Evolutionary conservation across 2,113 vertebrate species (phyloP).

Genomic region (Pampusana beccarii): DNA sequence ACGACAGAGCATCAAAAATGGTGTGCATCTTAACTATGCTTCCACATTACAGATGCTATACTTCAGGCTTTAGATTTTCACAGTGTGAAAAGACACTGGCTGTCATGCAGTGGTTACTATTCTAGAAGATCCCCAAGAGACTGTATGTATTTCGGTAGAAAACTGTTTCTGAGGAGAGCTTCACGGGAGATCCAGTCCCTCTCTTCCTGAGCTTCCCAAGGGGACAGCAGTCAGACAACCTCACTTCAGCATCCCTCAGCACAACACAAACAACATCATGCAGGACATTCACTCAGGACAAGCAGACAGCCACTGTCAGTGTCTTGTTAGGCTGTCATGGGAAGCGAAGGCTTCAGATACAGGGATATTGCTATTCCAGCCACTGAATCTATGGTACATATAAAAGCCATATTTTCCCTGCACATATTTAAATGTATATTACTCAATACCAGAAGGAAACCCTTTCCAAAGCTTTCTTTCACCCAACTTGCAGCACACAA

Average conservation of each 20-base stretch:
- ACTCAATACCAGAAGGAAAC: neutral
- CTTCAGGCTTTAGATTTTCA: neutral
- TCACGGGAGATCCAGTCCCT: neutral
- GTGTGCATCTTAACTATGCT: neutral
- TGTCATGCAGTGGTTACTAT: neutral
- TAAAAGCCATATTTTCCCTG: neutral
- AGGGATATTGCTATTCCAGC: slow-evolving; percentile 2
- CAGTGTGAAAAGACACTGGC: neutral
- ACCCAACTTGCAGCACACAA: neutral
- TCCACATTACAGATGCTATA: neutral
- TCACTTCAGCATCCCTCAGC: slow-evolving; percentile 13
- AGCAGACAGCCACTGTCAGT: neutral
- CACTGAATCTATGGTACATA: neutral
- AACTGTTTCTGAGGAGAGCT: neutral
- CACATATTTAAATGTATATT: neutral
- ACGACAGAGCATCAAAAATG: neutral
- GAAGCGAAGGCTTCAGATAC: neutral
- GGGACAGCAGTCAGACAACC: slow-evolving; percentile 44
- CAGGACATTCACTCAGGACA: slow-evolving; percentile 23
- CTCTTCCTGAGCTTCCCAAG: slow-evolving; percentile 4
- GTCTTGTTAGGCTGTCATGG: slow-evolving; percentile 7
- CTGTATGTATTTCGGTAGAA: neutral
- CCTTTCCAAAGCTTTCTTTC: neutral
- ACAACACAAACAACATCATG: slow-evolving; percentile 49
- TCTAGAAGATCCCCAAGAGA: neutral